Base-by-base conservation (phyloP, 2,888 invertebrate species). In the Trichacis sp. region DNA sequence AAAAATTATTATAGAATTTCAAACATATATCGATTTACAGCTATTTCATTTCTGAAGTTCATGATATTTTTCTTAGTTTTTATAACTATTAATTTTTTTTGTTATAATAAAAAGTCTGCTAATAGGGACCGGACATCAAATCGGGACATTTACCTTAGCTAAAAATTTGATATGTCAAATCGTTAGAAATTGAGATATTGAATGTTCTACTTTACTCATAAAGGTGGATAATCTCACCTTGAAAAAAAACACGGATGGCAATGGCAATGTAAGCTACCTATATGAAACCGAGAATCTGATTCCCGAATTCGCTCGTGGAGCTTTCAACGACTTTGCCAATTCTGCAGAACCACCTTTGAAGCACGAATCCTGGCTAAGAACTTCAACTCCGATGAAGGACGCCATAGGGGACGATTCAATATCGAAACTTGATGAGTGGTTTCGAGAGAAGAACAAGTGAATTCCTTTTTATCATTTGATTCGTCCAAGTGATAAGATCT, bases 351-450 rank as follows among this genome's bases (percentile, higher is more conserved):
- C 56, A 45, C 49, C 66, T 66, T 66, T 55, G 52, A 66, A 58
- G 52, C 62, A 59, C 62, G 62, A 62, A 56, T 60, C 65, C 56
- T 42, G 46, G 55, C 55, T 64, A 57, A 69, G 55, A 54, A 63
- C 71, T 24, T 55, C 60, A 65, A 75, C 72, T 59, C 72, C 67
- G 57, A 58, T 66, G 53, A 69, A 73, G 51, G 67, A 60, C 15
- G 55, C 60, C 55, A 60, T 62, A 54, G 65, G 66, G 40, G 63
- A 72, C 40, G 61, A 71, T 43, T 59, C 69, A 47, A 67, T 70
- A 53, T 71, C 71, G 43, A 72, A 68, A 40, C 60, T 72, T 30
- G 76, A 76, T 51, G 73, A 74, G 50, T 75, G 73, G 66, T 59
- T 66, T 24, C 49, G 42, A 43, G 42, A 33, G 36, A 62, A 58